Evolutionary conservation across 1,140 invertebrate genomes (phyloP).

Genomic region (Oedothorax gibbosus): DNA sequence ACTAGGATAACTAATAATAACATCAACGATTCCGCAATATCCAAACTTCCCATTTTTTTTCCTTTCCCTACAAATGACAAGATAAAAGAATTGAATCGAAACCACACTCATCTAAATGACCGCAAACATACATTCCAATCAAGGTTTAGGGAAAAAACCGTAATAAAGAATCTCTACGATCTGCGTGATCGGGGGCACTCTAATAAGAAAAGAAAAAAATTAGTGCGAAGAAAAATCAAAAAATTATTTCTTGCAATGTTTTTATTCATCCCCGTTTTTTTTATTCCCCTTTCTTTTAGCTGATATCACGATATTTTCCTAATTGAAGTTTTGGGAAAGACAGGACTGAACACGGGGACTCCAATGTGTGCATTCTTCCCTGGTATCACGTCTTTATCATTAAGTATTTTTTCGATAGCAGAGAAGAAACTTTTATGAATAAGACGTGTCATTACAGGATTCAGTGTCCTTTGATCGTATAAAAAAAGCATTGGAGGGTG

Average conservation of each 20-base stretch:
- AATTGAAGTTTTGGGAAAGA: conserved; percentile 8
- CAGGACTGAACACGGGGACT: background rate
- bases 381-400: conserved; percentile 20
- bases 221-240: background rate
- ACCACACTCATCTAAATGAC: too few relatives aligned
- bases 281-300: too few relatives aligned
- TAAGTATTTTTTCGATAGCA: background rate
- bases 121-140: too few relatives aligned
- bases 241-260: background rate
- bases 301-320: conserved; percentile 16
- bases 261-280: background rate
- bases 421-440: conserved; percentile 21
- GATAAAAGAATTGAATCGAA: too few relatives aligned
- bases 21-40: too few relatives aligned
- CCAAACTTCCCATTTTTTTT: too few relatives aligned
- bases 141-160: too few relatives aligned
- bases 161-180: too few relatives aligned
- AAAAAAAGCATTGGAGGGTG: background rate
- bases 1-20: too few relatives aligned
- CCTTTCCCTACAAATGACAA: too few relatives aligned
- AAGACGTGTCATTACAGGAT: conserved; percentile 8
- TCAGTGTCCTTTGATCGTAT: background rate
- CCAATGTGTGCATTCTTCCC: background rate
- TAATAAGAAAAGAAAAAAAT: background rate
- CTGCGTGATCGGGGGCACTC: too few relatives aligned